Base-by-base conservation (phyloP, 2,888 invertebrate genomes). In the Melolontha melolontha region DNA sequence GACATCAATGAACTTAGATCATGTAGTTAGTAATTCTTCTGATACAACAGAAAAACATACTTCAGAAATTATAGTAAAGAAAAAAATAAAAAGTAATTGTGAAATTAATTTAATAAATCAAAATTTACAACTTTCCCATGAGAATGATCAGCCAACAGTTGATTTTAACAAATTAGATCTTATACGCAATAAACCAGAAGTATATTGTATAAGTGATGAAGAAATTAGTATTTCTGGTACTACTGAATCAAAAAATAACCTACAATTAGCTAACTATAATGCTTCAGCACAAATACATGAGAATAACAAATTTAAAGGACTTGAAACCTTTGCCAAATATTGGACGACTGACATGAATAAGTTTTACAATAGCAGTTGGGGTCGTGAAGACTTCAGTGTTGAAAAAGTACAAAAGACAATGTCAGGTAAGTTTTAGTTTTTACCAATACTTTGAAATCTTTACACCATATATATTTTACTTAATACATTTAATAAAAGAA, bases 341-440 rank as follows among this genome's bases (percentile, higher is more conserved):
- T 73, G 66, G 79, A 72, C 68, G 79, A 39, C 81, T 1, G 88
- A 88, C 75, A 87, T 91, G 88, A 85, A 86, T 68, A 85, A 86
- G 68, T 91, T 89, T 81, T 91, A 91, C 76, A 87, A 90, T 77
- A 85, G 88, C 71, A 88, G 88, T 72, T 90, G 89, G 87, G 87
- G 88, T 0, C 89, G 89, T 57, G 89, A 90, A 79, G 83, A 88
- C 70, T 89, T 89, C 72, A 87, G 87, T 74, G 81, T 91, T 41
- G 78, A 83, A 1, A 85, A 86, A 71, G 83, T 90, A 66, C 87
- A 87, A 73, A 87, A 84, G 71, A 81, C 84, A 74, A 91, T 92
- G 91, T 87, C 89, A 71, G 85, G 92, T 92, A 84, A 85, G 66
- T 66, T 47, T 12, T 4, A 22, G 1, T 22, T 22, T 22, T 22